Evolutionary conservation across 2,888 invertebrate genomes (phyloP).

Genomic region (Pharmacophagus antenor): DNA sequence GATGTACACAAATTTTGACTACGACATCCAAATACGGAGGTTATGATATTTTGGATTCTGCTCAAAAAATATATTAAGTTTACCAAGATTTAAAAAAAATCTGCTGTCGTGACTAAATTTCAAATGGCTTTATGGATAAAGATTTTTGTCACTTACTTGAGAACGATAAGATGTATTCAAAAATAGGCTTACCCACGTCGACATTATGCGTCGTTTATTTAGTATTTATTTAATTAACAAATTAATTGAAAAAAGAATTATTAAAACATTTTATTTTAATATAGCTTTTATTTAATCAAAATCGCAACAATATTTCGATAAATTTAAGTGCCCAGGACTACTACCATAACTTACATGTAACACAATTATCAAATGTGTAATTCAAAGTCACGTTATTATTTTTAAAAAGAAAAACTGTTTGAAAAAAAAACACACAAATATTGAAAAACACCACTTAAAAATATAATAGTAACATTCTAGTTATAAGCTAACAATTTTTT

Average conservation of each 20-base stretch:
- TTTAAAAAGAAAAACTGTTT: constrained; percentile 6
- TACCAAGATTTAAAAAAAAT: too few species aligned
- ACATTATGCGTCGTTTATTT: too few species aligned
- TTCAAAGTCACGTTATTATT: constrained; percentile 2
- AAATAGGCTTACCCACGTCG: too few species aligned
- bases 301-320: constrained; percentile 25
- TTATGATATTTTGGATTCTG: too few species aligned
- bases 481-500: not conserved
- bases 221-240: too few species aligned
- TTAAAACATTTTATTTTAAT: not conserved
- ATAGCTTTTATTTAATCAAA: constrained; percentile 21
- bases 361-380: constrained; percentile 4
- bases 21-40: too few species aligned
- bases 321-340: constrained; percentile 26
- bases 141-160: too few species aligned
- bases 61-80: too few species aligned
- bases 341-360: constrained; percentile 22
- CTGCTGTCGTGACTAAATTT: too few species aligned
- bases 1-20: too few species aligned
- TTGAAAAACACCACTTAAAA: not conserved
- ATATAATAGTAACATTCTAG: constrained; percentile 3
- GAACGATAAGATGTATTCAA: too few species aligned
- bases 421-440: not conserved
- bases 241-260: not conserved
- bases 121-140: too few species aligned